These are phyloP conservation scores for Xenopus laevis DNA, from an alignment of 2,113 vertebrate species.

Conservation along the genomic window DNA sequence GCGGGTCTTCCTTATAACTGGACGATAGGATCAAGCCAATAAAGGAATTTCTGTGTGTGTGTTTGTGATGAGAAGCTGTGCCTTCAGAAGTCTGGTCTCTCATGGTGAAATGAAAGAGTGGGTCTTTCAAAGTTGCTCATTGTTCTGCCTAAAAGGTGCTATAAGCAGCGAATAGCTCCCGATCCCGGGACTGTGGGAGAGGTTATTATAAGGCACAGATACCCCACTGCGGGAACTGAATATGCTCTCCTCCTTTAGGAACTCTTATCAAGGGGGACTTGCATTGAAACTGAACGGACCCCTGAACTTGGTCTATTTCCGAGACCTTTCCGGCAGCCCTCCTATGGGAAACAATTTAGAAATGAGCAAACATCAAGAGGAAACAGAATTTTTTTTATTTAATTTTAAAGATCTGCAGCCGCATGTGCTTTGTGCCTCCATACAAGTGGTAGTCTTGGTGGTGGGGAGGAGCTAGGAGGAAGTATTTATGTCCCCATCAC, in stretches of 20 bases:
- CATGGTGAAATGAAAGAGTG: slow-evolving; percentile 33
- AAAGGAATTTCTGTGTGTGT: slow-evolving; percentile 48
- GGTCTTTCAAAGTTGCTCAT: slow-evolving; percentile 36
- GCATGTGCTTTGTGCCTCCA: slow-evolving; percentile 11
- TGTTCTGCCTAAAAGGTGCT: slow-evolving; percentile 12
- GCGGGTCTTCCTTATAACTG: slow-evolving; percentile 46
- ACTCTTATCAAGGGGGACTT: slow-evolving; percentile 44
- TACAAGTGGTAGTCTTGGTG: not conserved
- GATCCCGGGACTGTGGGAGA: slow-evolving; percentile 46
- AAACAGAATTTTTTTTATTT: slow-evolving; percentile 25
- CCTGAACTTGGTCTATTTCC: slow-evolving; percentile 16
- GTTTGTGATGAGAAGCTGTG: slow-evolving; percentile 44
- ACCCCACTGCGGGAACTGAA: slow-evolving; percentile 19
- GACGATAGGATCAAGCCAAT: slow-evolving; percentile 14
- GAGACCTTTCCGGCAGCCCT: not conserved
- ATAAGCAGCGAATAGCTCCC: slow-evolving; percentile 41
- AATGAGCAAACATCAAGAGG: slow-evolving; percentile 44
- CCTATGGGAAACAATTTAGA: slow-evolving; percentile 43
- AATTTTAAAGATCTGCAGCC: slow-evolving; percentile 5
- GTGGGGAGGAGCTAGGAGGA: too few species aligned
- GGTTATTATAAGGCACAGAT: slow-evolving; percentile 36
- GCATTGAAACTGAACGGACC: slow-evolving; percentile 38
- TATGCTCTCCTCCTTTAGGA: slow-evolving; percentile 26
- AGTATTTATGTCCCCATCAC: too few species aligned
- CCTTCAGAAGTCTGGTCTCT: slow-evolving; percentile 34